Evolutionary conservation across 2,797 vertebrate genomes (phyloP).

Genomic region (Melanotaenia trifasciata): DNA sequence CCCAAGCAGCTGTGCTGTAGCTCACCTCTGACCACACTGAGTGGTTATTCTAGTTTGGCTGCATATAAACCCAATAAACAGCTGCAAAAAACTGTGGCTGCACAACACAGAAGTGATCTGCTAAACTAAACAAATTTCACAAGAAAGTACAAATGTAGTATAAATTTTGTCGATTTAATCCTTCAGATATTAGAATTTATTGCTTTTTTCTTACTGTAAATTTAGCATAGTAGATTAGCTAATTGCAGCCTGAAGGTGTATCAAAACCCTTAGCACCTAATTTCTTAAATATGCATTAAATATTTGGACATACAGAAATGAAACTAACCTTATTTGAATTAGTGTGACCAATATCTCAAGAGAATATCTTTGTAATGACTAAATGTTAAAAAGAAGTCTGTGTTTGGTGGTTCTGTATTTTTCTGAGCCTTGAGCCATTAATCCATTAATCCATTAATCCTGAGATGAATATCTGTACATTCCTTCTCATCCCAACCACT

Average conservation of each 20-base stretch:
- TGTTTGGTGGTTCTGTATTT: background rate
- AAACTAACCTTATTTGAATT: background rate
- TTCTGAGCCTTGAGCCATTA: background rate
- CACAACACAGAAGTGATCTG: background rate
- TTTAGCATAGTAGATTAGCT: background rate
- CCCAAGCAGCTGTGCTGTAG: constrained; percentile 28
- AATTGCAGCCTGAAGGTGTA: background rate
- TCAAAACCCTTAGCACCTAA: background rate
- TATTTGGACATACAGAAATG: background rate
- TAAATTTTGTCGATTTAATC: too few species aligned
- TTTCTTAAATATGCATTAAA: background rate
- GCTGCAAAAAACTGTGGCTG: background rate
- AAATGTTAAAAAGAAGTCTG: background rate
- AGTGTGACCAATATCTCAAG: background rate
- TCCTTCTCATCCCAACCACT: background rate
- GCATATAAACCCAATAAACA: background rate
- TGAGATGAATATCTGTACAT: background rate
- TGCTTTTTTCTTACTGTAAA: background rate
- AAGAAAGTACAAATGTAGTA: background rate
- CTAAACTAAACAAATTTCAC: background rate
- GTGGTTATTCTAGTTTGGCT: background rate
- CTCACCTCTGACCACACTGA: constrained; percentile 30
- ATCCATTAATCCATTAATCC: background rate
- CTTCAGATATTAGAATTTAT: background rate
- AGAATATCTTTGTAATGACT: background rate